Base-by-base conservation (phyloP, 2,113 vertebrate species). In the Merops nubicus region DNA sequence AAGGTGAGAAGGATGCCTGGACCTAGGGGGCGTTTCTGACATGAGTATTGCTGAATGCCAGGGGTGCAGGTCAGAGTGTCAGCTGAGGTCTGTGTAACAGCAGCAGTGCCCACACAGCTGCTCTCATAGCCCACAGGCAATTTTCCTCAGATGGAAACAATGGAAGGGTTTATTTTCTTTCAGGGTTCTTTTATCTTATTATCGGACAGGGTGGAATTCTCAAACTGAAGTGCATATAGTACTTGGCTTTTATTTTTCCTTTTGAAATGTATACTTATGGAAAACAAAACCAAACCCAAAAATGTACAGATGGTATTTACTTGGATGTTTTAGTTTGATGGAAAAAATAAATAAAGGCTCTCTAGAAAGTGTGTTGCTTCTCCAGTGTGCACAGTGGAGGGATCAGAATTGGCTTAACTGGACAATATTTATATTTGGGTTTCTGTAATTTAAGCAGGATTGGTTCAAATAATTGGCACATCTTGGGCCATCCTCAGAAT, bases 1-100 rank as follows among this genome's bases (percentile, higher is more conserved):
- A 99, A 99, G 99, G 99, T 99, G 96, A 96, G 86, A 47, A 36
- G 2, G 33, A 40, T 21, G 45, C 56, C 47, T 91, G 53, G 34
- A 0, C 14, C 4, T 14, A 5, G 0, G 21, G 62, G 19, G 2
- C 76, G 7, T 74, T 51, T 40, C 20, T 89, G 25, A 72, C 3
- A 5, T 36, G 18, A 17, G n/a, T 48, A 17, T 26, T 68, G 59
- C 53, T 74, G 22, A 48, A 48, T 26, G 12, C 51, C 79, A 34
- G 48, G 74, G 34, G 26, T 28, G 29, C 51, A 43, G 69, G 38
- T 38, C 3, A 13, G 54, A 82, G 38, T 0, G 2, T 3, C 34
- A 67, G 29, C 6, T 69, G 83, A 34, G 36, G 8, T 72, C 28
- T 12, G n/a, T 23, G 17, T 20, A 34, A 64, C 63, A 43, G 9